Evolutionary conservation across 2,888 invertebrate genomes (phyloP).

Genomic region (Mesorhabditis belari): DNA sequence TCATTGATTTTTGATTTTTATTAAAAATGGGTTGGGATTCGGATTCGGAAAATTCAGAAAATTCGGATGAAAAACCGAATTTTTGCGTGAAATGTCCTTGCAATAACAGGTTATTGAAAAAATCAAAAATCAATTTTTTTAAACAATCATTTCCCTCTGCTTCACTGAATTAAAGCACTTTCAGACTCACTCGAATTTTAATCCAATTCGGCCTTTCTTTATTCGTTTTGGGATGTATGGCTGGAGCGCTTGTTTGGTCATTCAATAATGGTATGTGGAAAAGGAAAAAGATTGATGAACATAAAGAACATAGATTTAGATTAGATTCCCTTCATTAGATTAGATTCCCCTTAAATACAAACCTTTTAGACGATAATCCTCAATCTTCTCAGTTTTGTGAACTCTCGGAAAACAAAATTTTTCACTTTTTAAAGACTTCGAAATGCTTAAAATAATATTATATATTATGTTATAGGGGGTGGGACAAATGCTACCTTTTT

Average conservation of each 20-base stretch:
- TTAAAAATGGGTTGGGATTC: background rate
- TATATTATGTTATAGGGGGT: too few species aligned
- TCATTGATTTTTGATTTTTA: background rate
- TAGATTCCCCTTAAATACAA: too few species aligned
- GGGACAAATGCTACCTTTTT: too few species aligned
- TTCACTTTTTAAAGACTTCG: too few species aligned
- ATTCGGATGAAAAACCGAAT: background rate
- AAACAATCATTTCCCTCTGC: background rate
- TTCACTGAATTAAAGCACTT: too few species aligned
- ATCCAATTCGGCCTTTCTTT: slow-evolving; percentile 14
- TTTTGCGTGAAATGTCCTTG: background rate
- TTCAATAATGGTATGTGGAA: slow-evolving; percentile 19
- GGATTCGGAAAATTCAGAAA: background rate
- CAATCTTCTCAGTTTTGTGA: too few species aligned
- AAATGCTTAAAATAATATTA: too few species aligned
- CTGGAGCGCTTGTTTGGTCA: slow-evolving; percentile 22
- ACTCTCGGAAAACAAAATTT: too few species aligned
- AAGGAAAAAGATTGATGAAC: background rate
- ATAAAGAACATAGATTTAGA: background rate
- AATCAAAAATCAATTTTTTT: background rate
- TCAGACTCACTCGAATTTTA: slow-evolving; percentile 12
- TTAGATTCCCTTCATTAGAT: too few species aligned
- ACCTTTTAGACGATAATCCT: too few species aligned
- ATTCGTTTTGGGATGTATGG: slow-evolving; percentile 12
- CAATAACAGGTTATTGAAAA: background rate